Percentiles rank a stretch among this genome's conserved stretches.
Evolutionary conservation across 2,888 invertebrate species (phyloP).

Genomic region (Apocheima hispidaria): DNA sequence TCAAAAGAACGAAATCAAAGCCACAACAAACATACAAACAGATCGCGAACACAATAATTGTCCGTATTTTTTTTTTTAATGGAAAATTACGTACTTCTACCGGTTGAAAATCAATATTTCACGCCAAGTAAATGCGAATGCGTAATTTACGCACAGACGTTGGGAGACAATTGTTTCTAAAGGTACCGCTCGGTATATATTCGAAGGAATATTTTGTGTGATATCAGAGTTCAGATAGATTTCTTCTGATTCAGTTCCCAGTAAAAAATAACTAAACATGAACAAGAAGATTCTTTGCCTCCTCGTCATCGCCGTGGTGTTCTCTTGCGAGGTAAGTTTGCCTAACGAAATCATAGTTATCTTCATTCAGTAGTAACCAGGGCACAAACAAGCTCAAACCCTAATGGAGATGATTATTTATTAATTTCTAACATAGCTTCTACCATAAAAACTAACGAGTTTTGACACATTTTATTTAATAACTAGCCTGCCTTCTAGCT

Average conservation of each 20-base stretch:
- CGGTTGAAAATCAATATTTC: neutral
- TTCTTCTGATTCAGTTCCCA: neutral
- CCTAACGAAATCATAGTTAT: neutral
- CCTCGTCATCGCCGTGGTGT: neutral
- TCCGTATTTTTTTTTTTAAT: too few relatives aligned
- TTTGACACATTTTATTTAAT: too few relatives aligned
- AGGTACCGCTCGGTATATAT: constrained; percentile 1
- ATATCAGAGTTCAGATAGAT: neutral
- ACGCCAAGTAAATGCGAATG: neutral
- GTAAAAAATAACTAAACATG: neutral
- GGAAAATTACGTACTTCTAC: neutral
- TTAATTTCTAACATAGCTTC: too few relatives aligned
- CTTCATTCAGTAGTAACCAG: neutral
- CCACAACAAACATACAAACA: too few relatives aligned
- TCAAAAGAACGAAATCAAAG: too few relatives aligned
- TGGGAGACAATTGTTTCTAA: neutral
- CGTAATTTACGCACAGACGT: neutral
- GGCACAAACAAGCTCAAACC: too few relatives aligned
- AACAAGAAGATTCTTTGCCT: constrained; percentile 2
- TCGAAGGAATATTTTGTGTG: neutral
- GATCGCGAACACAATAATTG: too few relatives aligned
- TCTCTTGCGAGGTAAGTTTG: constrained; percentile 5
- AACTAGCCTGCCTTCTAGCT: too few relatives aligned
- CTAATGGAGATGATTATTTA: too few relatives aligned
- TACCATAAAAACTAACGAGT: too few relatives aligned